Percentiles rank a stretch among this genome's conserved stretches.
These are phyloP conservation scores for Istiophorus platypterus DNA, from an alignment of 2,113 vertebrate species.

Conservation along the genomic window DNA sequence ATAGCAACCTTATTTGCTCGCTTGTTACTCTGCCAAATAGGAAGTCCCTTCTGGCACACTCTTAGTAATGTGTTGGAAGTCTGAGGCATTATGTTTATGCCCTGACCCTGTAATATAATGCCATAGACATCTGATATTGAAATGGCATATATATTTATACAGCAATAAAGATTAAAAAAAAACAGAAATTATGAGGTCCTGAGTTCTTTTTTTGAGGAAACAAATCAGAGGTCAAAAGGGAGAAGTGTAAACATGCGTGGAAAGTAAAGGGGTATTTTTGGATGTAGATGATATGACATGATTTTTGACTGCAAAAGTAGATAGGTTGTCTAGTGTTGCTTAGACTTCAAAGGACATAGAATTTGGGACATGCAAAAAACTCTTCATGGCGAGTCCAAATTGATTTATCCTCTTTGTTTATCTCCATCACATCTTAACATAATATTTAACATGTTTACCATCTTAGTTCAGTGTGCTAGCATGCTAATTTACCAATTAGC, in stretches of 20 bases:
- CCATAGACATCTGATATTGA: not conserved
- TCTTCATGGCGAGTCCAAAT: not conserved
- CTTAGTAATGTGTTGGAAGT: slow-evolving; percentile 6
- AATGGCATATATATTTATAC: not conserved
- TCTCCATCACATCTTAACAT: not conserved
- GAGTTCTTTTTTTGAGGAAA: too few relatives aligned
- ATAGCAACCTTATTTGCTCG: slow-evolving; percentile 20
- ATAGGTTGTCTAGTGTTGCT: not conserved
- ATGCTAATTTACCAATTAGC: too few relatives aligned
- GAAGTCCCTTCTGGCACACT: slow-evolving; percentile 24
- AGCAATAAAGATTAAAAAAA: not conserved
- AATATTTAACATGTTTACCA: not conserved
- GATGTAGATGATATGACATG: not conserved
- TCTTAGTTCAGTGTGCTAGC: not conserved
- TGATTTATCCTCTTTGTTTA: not conserved
- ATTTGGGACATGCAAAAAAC: not conserved
- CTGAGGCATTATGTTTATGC: slow-evolving; percentile 28
- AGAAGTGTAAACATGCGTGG: too few relatives aligned
- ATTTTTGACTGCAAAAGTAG: not conserved
- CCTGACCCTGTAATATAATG: not conserved
- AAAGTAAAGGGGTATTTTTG: too few relatives aligned
- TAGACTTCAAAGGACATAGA: not conserved
- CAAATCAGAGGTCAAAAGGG: too few relatives aligned
- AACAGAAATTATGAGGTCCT: not conserved
- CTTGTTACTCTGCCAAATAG: slow-evolving; percentile 36